These are phyloP conservation scores for Microcebus ravelobensis DNA, from an alignment of 2,113 vertebrate species.

Conservation along the genomic window DNA sequence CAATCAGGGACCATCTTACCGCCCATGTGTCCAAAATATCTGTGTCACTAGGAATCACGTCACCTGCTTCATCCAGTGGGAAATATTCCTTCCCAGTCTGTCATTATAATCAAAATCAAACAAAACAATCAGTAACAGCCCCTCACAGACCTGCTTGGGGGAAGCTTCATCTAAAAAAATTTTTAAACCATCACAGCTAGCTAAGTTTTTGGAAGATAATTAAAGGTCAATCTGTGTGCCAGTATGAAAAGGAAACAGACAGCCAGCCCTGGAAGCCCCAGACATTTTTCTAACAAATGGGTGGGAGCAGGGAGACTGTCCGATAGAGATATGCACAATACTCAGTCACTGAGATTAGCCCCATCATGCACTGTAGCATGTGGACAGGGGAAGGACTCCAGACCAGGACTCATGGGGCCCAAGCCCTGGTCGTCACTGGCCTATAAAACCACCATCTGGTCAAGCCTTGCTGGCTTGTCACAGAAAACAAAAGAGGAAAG, in stretches of 20 bases:
- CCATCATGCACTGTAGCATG: accelerated
- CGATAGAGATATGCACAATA: not conserved
- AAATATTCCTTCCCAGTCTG: conserved; percentile 89
- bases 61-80: conserved; percentile 88
- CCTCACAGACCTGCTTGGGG: not conserved
- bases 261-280: not conserved
- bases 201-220: not conserved
- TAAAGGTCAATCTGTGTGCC: not conserved
- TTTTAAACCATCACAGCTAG: not conserved
- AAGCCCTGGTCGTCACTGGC: not conserved
- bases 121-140: not conserved
- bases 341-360: no score
- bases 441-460: not conserved
- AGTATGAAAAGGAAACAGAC: not conserved
- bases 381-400: not conserved
- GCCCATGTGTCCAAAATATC: conserved; percentile 91
- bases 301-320: not conserved
- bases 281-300: not conserved
- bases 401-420: not conserved
- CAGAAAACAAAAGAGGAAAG: not conserved
- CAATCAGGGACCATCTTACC: conserved; percentile 81
- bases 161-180: not conserved
- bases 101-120: not conserved
- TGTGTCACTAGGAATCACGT: conserved; percentile 83
- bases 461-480: accelerated